Percentiles rank a stretch among this genome's conserved stretches.
Conservation (phyloP, 2,888 invertebrate genomes). For the Siphlonurus alternatus region DNA sequence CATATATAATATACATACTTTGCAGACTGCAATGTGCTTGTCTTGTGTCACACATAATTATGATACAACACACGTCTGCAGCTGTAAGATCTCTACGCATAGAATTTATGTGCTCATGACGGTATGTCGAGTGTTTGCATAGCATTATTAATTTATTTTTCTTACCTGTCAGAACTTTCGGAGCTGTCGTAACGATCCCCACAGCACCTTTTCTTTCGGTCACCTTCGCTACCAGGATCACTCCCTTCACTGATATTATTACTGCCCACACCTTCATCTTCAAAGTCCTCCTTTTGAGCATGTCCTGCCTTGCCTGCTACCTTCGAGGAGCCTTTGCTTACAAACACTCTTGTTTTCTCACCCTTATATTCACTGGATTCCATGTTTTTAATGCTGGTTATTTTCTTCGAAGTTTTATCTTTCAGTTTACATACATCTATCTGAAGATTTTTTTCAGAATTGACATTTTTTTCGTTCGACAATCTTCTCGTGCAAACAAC, state of each 20-base stretch:
- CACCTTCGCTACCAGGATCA: conserved; percentile 16
- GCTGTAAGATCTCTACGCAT: no score
- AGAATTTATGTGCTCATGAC: no score
- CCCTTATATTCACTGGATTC: not conserved
- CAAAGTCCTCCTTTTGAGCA: not conserved
- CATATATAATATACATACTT: no score
- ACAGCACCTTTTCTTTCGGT: conserved; percentile 65
- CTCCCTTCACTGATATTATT: not conserved
- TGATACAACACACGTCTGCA: no score
- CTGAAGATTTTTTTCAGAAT: not conserved
- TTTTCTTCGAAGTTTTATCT: not conserved
- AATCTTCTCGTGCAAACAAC: not conserved
- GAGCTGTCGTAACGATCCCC: conserved; percentile 86
- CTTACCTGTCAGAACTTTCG: conserved; percentile 85
- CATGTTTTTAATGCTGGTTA: not conserved
- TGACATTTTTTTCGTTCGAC: not conserved
- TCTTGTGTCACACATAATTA: no score
- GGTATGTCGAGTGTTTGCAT: no score
- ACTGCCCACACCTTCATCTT: not conserved
- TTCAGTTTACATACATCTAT: not conserved
- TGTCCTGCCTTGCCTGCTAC: not conserved
- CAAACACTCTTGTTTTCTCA: not conserved
- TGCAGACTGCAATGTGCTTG: no score
- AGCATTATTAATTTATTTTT: no score
- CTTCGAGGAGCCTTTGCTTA: not conserved